phyloP scores from a whole-genome alignment of 2,888 invertebrate genomes.

The Bellardia pandia region DNA sequence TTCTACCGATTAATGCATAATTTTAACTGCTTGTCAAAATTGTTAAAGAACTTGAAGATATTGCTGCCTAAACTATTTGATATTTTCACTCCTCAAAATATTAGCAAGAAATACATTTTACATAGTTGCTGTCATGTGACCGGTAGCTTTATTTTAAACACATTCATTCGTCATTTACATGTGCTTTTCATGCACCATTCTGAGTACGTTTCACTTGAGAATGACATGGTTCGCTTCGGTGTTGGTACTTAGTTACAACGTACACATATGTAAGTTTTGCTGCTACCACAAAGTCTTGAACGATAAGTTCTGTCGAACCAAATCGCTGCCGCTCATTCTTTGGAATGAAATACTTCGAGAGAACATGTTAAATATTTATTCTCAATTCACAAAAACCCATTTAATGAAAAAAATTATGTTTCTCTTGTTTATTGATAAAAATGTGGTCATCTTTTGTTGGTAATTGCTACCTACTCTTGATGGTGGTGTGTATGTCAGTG shows the following conservation, averaged over 20 bases:
- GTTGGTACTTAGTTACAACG: not conserved
- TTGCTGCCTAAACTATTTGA: too few relatives aligned
- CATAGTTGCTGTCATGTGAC: too few relatives aligned
- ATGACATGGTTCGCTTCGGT: not conserved
- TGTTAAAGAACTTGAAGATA: too few relatives aligned
- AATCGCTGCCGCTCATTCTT: constrained; percentile 1
- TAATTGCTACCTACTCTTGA: not conserved
- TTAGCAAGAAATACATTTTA: too few relatives aligned
- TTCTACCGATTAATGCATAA: too few relatives aligned
- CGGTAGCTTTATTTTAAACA: too few relatives aligned
- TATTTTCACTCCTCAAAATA: too few relatives aligned
- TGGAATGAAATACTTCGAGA: not conserved
- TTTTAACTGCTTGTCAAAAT: too few relatives aligned
- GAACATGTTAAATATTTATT: not conserved
- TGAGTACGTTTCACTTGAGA: not conserved
- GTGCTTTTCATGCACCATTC: too few relatives aligned
- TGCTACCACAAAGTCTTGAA: constrained; percentile 1
- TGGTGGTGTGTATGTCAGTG: not conserved
- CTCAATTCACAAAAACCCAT: too few relatives aligned
- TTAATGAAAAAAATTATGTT: not conserved
- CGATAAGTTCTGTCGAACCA: not conserved
- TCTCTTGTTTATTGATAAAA: constrained; percentile 23
- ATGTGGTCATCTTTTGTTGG: constrained; percentile 38
- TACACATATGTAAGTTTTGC: constrained; percentile 23
- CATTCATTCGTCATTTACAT: too few relatives aligned